Evolutionary conservation across 2,888 invertebrate genomes (phyloP), one percentile per base, ranked within the genome.

Genomic region (Helleia helle): DNA sequence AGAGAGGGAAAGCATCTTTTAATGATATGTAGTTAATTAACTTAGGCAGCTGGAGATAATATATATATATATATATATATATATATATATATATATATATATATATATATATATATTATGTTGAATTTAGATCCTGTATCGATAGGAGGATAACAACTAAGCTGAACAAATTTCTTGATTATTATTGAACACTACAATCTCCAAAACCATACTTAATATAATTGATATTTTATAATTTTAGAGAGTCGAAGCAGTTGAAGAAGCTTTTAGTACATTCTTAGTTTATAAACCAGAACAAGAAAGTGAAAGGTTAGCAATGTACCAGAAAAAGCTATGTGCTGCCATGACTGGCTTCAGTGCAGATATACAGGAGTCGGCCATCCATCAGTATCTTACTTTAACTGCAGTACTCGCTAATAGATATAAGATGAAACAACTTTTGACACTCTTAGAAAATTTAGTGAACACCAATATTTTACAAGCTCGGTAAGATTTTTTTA

Each of bases 211-310:
- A n/a, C n/a, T n/a, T n/a, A n/a, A n/a, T n/a, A n/a, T n/a, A n/a
- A n/a, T n/a, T n/a, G n/a, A n/a, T n/a, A n/a, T n/a, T 29, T 41
- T 13, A 40, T 45, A 39, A 49, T 77, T 81, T 8, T 56, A 93
- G 93, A 89, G 90, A 68, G 92, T 94, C 4, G 94, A 95, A 62
- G 88, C 91, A 0, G 92, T 94, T 22, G 95, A 96, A 62, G 94
- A 95, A 71, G 94, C 95, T 0, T 96, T 97, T 62, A 93, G 93
- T 64, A 93, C 93, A 56, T 94, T 93, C 55, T 87, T 96, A 43
- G 91, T 95, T 1, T 92, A 95, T 58, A 90, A 91, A 52, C 86
- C 89, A 11, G 89, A 90, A 38, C 87, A 87, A 43, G 92, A 94
- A 62, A 86, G 81, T 49, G 90, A 91, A 51, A 91, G 91, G 64